Conservation (phyloP, 2,113 vertebrate genomes). For the Hippolais icterina region DNA sequence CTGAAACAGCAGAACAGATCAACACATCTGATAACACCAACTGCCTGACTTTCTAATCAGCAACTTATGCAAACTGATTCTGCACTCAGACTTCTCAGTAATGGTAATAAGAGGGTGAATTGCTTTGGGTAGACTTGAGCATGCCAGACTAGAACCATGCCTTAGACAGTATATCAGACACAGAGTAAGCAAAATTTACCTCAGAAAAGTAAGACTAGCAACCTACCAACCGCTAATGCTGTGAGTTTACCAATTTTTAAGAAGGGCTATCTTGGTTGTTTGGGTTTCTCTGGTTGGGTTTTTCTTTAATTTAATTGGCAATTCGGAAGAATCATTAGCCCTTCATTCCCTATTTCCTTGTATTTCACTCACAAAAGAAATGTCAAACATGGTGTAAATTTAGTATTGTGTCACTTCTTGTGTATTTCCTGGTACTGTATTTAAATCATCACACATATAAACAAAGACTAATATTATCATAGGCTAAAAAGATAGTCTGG, state of each 20-base stretch:
- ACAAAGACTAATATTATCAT: neutral
- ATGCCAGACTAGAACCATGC: neutral
- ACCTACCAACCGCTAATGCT: neutral
- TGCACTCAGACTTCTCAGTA: neutral
- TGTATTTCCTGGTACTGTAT: neutral
- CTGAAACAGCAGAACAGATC: neutral
- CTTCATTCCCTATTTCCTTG: neutral
- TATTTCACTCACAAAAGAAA: neutral
- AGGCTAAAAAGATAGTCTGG: neutral
- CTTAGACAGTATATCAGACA: neutral
- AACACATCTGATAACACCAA: neutral
- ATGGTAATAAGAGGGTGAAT: neutral
- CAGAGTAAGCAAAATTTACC: neutral
- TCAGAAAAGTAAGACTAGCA: neutral
- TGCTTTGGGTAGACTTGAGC: neutral
- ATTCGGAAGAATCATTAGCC: neutral
- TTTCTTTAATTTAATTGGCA: neutral
- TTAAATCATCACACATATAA: neutral
- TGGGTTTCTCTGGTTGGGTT: neutral
- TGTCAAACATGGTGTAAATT: neutral
- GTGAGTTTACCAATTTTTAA: neutral
- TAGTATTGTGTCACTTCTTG: neutral
- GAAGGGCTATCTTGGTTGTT: neutral
- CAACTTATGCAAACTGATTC: neutral
- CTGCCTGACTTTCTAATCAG: neutral